Percentiles rank a stretch among this genome's conserved stretches.
Conservation (phyloP, 2,113 vertebrate genomes). For the Tichodroma muraria region DNA sequence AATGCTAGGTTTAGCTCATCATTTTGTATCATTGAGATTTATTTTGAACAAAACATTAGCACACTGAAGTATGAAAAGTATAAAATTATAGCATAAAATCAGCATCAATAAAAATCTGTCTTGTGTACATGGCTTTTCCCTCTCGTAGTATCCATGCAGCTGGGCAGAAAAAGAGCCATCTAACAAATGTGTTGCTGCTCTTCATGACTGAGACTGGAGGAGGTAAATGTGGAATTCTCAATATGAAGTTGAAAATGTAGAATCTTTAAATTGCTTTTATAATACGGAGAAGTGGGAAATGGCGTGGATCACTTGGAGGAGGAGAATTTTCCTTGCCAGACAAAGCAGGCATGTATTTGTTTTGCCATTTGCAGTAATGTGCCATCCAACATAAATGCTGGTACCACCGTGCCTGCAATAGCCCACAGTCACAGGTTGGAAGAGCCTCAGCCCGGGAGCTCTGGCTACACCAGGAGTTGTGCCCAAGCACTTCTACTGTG, state of each 20-base stretch:
- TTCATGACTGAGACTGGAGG: background rate
- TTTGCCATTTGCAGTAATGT: background rate
- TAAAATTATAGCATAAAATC: slow-evolving; percentile 19
- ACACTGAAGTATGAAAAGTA: slow-evolving; percentile 1
- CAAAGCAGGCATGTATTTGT: background rate
- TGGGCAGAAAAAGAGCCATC: background rate
- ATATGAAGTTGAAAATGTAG: background rate
- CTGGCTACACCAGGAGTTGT: background rate
- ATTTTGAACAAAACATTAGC: slow-evolving; percentile 32
- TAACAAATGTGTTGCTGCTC: background rate
- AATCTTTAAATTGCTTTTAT: background rate
- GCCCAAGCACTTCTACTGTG: background rate
- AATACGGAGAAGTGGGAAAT: background rate
- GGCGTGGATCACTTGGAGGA: background rate
- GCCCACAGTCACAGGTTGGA: background rate
- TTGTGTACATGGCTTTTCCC: background rate
- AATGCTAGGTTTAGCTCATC: slow-evolving; percentile 38
- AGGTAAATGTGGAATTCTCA: background rate
- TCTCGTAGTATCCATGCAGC: background rate
- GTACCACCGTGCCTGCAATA: background rate
- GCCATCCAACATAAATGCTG: background rate
- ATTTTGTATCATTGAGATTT: slow-evolving; percentile 27
- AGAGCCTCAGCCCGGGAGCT: background rate
- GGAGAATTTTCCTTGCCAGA: background rate
- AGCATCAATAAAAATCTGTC: background rate